Percentiles rank a stretch among this genome's conserved stretches.
Conservation (phyloP, 2,888 invertebrate species). For the Philereme transversata region DNA sequence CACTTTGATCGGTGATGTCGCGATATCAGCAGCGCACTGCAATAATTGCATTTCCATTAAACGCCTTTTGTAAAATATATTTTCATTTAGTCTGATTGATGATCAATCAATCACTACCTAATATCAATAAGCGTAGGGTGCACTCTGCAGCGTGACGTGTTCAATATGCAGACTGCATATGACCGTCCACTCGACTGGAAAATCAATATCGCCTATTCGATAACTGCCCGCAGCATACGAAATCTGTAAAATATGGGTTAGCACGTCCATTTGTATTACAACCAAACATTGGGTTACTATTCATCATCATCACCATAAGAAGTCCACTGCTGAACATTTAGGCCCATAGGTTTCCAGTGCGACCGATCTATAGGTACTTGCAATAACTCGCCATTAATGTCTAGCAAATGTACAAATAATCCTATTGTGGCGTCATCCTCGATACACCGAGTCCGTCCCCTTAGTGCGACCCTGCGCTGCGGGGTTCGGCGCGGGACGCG, state of each 20-base stretch:
- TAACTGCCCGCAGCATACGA: constrained; percentile 5
- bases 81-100: constrained; percentile 5
- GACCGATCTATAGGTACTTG: too few relatives aligned
- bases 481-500: too few relatives aligned
- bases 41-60: neutral
- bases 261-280: too few relatives aligned
- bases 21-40: neutral
- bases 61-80: neutral
- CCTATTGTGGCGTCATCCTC: too few relatives aligned
- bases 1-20: neutral
- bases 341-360: too few relatives aligned
- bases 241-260: constrained; percentile 8
- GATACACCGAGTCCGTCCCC: too few relatives aligned
- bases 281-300: too few relatives aligned
- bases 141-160: constrained; percentile 10
- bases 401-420: too few relatives aligned
- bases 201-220: constrained; percentile 14
- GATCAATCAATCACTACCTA: constrained; percentile 21
- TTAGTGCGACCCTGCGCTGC: too few relatives aligned
- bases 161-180: constrained; percentile 20
- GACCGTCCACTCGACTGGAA: constrained; percentile 6
- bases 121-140: constrained; percentile 16
- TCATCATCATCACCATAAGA: too few relatives aligned
- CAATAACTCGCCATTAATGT: too few relatives aligned
- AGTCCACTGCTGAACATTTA: too few relatives aligned